These are phyloP conservation scores for Chiloscyllium punctatum DNA, from an alignment of 2,797 vertebrate species.

Conservation along the genomic window DNA sequence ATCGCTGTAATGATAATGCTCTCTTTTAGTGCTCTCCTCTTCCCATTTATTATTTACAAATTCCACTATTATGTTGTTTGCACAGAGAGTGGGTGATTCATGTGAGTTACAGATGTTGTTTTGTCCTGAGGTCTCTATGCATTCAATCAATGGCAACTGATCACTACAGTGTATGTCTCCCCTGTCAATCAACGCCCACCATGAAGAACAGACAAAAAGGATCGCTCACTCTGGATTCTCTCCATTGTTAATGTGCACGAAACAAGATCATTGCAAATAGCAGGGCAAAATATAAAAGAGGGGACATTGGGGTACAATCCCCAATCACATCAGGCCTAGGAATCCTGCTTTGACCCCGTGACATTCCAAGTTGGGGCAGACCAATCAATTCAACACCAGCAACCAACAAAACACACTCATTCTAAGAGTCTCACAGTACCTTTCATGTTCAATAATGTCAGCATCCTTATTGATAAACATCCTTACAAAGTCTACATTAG, in stretches of 20 bases:
- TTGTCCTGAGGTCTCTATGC: neutral
- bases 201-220: neutral
- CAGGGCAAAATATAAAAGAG: neutral
- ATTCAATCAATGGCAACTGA: neutral
- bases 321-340: neutral
- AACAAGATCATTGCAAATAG: neutral
- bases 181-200: neutral
- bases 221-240: neutral
- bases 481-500: neutral
- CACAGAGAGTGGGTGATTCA: neutral
- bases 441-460: neutral
- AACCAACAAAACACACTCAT: neutral
- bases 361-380: neutral
- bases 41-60: neutral
- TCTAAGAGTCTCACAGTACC: neutral
- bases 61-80: neutral
- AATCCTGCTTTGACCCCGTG: neutral
- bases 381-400: neutral
- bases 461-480: neutral
- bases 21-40: neutral
- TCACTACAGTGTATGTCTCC: neutral
- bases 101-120: neutral
- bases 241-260: neutral
- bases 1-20: neutral
- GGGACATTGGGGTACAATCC: neutral